A percentile compares a stretch with the other conserved stretches of the same genome.
Evolutionary conservation across 2,113 vertebrate genomes (phyloP).

Genomic region (Dermatemys mawii): DNA sequence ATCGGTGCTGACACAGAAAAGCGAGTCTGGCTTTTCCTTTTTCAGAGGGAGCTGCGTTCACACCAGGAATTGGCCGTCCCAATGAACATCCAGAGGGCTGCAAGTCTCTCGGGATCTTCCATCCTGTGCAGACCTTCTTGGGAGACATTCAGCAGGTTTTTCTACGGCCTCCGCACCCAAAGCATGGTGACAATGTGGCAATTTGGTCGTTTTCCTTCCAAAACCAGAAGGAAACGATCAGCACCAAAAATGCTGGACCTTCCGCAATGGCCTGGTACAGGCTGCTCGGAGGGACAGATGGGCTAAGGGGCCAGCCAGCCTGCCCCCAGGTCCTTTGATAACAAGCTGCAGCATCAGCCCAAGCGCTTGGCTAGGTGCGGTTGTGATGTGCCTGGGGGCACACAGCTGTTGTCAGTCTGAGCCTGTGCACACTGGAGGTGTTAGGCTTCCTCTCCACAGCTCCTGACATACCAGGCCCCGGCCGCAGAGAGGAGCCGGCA

Average conservation of each 20-base stretch:
- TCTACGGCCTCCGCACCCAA: too few relatives aligned
- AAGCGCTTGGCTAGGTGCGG: background rate
- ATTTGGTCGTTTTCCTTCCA: background rate
- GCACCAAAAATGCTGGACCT: background rate
- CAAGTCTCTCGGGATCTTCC: too few relatives aligned
- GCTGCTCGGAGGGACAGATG: too few relatives aligned
- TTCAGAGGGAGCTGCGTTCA: background rate
- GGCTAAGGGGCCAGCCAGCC: background rate
- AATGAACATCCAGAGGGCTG: too few relatives aligned
- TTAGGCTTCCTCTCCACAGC: rapidly evolving
- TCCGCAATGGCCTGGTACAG: background rate
- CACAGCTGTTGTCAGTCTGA: background rate
- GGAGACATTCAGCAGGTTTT: background rate
- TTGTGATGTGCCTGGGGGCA: background rate
- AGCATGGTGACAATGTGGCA: background rate
- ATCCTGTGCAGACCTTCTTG: too few relatives aligned
- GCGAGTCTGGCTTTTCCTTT: background rate
- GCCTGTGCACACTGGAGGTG: background rate
- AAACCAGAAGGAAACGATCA: background rate
- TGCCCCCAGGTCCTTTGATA: background rate
- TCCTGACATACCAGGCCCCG: rapidly evolving
- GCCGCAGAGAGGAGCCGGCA: rapidly evolving
- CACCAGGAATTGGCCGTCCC: too few relatives aligned
- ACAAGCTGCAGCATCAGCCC: background rate
- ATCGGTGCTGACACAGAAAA: background rate